These are phyloP conservation scores for Etheostoma cragini DNA, from an alignment of 2,113 vertebrate genomes.

Conservation along the genomic window DNA sequence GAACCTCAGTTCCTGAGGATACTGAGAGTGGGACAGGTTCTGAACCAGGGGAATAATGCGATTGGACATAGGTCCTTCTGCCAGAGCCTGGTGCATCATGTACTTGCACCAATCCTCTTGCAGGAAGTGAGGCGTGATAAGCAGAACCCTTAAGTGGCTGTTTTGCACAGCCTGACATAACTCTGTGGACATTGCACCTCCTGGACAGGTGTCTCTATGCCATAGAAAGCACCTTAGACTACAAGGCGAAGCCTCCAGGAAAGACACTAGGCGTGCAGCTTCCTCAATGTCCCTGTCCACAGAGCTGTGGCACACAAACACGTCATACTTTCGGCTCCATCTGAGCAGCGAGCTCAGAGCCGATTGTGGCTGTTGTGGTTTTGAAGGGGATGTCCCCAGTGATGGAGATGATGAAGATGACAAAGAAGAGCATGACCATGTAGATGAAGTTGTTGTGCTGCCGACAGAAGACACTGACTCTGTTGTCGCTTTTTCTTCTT, in stretches of 20 bases:
- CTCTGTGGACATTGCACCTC: constrained; percentile 84
- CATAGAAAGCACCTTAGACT: constrained; percentile 89
- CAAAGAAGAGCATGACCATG: neutral
- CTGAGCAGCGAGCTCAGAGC: constrained; percentile 71
- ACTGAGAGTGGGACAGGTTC: constrained; percentile 80
- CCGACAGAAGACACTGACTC: neutral
- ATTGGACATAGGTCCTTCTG: constrained; percentile 83
- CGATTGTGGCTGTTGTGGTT: neutral
- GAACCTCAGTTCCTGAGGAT: constrained; percentile 87
- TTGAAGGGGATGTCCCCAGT: neutral
- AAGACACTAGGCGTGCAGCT: constrained; percentile 85
- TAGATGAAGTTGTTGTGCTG: neutral
- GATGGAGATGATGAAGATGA: neutral
- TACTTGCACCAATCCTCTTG: constrained; percentile 89
- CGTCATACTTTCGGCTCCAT: constrained; percentile 85
- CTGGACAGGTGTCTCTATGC: constrained; percentile 82
- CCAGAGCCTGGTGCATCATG: constrained; percentile 91
- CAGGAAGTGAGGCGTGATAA: constrained; percentile 88
- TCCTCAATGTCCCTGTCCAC: constrained; percentile 82
- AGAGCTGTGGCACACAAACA: constrained; percentile 90
- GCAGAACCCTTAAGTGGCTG: constrained; percentile 89
- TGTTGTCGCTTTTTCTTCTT: constrained; percentile 5
- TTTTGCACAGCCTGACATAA: constrained; percentile 84
- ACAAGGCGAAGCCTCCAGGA: constrained; percentile 82
- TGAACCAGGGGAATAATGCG: constrained; percentile 88